Evolutionary conservation across 2,113 vertebrate genomes (phyloP), one percentile per base, ranked within the genome.

Genomic region (Petaurus breviceps): DNA sequence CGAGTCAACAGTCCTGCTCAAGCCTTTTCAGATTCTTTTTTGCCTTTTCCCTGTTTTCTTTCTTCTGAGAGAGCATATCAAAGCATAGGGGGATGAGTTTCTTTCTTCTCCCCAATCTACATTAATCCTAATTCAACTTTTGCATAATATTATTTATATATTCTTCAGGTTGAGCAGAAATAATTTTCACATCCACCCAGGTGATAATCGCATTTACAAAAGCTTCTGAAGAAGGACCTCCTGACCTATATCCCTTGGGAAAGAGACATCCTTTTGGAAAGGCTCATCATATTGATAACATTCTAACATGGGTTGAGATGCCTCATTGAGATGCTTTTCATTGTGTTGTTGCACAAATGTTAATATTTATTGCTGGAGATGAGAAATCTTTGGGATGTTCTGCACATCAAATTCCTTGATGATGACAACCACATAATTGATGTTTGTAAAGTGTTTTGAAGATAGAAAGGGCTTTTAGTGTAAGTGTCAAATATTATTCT

Each of bases 401-500:
- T 68, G 47, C 19, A 7, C 12, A 51, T 51, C 47, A 25, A 92
- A 54, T 46, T 51, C 31, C 31, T 55, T 51, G 49, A 37, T 46
- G 19, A 2, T 46, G 84, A 92, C 61, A 91, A 3, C 25, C 1
- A 0, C 84, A 12, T 90, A 95, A 55, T 8, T 47, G 92, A 95
- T 6, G 31, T 11, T 3, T 94, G 93, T 57, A 51, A 61, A 55
- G n/a, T 94, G 47, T 9, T 84, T n/a, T 90, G 50, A 92, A 94
- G 89, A 25, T 24, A 47, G 54, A 54, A 31, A 91, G 61, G 8
- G 31, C 16, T 91, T 24, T 24, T 46, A 46, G 2, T 0, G 8
- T 49, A 49, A 49, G 47, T 94, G 91, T 89, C 93, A 61, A 11
- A 11, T 90, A 26, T 93, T 84, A 89, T 90, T 90, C 28, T 92